A percentile compares a stretch with the other conserved stretches of the same genome.
Evolutionary conservation across 1,140 invertebrate species (phyloP).

Genomic region (Hyles vespertilio): DNA sequence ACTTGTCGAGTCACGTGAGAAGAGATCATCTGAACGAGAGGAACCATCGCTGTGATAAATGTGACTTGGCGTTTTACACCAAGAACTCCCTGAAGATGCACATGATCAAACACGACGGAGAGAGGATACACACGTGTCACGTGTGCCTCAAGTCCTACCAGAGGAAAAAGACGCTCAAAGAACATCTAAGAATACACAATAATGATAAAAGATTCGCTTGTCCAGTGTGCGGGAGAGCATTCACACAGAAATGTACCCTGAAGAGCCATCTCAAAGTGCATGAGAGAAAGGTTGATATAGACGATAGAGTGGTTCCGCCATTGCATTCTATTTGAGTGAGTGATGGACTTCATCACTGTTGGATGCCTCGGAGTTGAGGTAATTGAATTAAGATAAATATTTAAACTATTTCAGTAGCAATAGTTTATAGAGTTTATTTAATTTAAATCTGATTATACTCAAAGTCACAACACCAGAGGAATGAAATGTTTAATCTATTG

Average conservation of each 20-base stretch:
- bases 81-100: constrained; percentile 81
- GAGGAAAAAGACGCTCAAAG: constrained; percentile 74
- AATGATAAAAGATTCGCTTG: constrained; percentile 85
- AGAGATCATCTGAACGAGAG: constrained; percentile 67
- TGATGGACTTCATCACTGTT: no score
- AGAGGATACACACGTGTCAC: constrained; percentile 60
- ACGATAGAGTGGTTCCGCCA: constrained; percentile 14
- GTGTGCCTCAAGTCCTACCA: constrained; percentile 67
- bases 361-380: no score
- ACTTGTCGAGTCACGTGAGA: constrained; percentile 53
- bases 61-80: constrained; percentile 64
- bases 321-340: constrained; percentile 4
- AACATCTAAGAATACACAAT: constrained; percentile 82
- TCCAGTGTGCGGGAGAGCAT: constrained; percentile 80
- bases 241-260: constrained; percentile 77
- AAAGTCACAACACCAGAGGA: no score
- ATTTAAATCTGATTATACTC: no score
- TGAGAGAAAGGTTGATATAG: constrained; percentile 43
- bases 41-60: constrained; percentile 69
- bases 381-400: no score
- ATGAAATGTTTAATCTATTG: no score
- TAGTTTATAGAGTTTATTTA: no score
- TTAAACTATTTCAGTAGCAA: no score
- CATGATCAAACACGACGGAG: constrained; percentile 83
- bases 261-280: constrained; percentile 71